Evolutionary conservation across 92 coral and sea anemone genomes (phyloP).

Genomic region (Virgularia gustaviana): DNA sequence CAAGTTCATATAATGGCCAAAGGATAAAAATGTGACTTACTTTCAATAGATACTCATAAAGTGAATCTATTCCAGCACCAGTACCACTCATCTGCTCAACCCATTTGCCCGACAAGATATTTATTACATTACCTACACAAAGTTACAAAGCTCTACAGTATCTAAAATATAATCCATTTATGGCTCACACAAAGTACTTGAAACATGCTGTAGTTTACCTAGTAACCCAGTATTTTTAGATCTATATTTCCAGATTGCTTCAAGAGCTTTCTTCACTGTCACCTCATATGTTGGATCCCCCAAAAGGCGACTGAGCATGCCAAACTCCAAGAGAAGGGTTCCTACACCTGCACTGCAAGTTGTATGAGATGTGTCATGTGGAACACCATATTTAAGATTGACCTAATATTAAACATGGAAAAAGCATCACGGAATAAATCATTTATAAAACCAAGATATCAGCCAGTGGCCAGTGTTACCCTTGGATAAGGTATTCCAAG

Average conservation of each 20-base stretch:
- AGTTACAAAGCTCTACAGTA: not conserved
- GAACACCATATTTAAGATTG: constrained; percentile 70
- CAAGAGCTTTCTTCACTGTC: constrained; percentile 72
- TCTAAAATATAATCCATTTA: not conserved
- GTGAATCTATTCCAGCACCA: constrained; percentile 97
- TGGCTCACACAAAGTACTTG: not conserved
- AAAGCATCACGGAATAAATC: not conserved
- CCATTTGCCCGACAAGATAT: constrained; percentile 81
- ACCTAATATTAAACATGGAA: constrained; percentile 45
- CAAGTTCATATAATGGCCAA: not conserved
- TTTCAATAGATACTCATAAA: constrained; percentile 92
- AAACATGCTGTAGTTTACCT: constrained; percentile 40
- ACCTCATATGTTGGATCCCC: constrained; percentile 92
- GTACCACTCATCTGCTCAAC: constrained; percentile 85
- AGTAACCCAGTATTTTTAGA: constrained; percentile 75
- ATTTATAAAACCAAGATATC: not conserved
- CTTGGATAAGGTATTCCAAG: constrained; percentile 92
- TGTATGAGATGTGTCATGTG: constrained; percentile 55
- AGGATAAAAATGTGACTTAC: too few species aligned
- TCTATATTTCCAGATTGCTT: constrained; percentile 73
- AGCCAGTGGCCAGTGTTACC: constrained; percentile 37
- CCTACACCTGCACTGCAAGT: constrained; percentile 96
- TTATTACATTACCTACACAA: constrained; percentile 74
- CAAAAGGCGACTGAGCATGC: constrained; percentile 76
- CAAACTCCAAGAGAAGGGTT: constrained; percentile 83